phyloP scores from a whole-genome alignment of 2,797 vertebrate species.

The Intellagama lesueurii region DNA sequence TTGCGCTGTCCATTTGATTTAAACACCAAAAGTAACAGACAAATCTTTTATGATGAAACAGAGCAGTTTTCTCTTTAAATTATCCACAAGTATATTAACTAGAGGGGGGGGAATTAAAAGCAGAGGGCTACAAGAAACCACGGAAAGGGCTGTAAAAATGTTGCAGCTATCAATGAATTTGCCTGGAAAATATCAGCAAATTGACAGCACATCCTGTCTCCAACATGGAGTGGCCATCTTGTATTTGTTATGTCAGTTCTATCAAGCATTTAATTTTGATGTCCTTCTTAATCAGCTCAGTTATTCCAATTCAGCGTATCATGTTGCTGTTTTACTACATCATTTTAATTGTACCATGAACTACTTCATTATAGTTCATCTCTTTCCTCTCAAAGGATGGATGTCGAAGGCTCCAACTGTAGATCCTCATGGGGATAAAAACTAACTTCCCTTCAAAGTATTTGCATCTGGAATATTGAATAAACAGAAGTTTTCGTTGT shows the following conservation, averaged over 20 bases:
- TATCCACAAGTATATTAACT: conserved; percentile 82
- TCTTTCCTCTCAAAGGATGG: conserved; percentile 54
- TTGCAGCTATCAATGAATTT: conserved; percentile 77
- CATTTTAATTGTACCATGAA: conserved; percentile 74
- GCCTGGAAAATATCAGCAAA: conserved; percentile 70
- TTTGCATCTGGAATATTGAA: conserved; percentile 62
- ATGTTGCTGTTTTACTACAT: conserved; percentile 69
- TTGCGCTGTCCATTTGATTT: conserved; percentile 83
- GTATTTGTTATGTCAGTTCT: conserved; percentile 70
- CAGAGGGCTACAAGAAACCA: conserved; percentile 79
- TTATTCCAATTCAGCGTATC: conserved; percentile 76
- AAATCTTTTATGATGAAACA: conserved; percentile 88
- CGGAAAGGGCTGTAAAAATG: conserved; percentile 76
- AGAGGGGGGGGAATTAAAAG: conserved; percentile 77
- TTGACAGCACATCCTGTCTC: conserved; percentile 60
- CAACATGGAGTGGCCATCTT: conserved; percentile 70
- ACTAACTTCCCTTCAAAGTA: conserved; percentile 58
- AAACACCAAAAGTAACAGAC: conserved; percentile 80
- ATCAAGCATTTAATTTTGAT: conserved; percentile 69
- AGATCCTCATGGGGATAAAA: conserved; percentile 37
- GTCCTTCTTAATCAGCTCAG: conserved; percentile 69
- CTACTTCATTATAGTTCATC: conserved; percentile 72
- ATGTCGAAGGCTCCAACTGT: conserved; percentile 53
- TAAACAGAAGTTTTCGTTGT: conserved; percentile 59
- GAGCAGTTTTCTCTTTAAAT: conserved; percentile 86